Conservation (phyloP, 2,797 vertebrate species). For the Acipenser transmontanus region DNA sequence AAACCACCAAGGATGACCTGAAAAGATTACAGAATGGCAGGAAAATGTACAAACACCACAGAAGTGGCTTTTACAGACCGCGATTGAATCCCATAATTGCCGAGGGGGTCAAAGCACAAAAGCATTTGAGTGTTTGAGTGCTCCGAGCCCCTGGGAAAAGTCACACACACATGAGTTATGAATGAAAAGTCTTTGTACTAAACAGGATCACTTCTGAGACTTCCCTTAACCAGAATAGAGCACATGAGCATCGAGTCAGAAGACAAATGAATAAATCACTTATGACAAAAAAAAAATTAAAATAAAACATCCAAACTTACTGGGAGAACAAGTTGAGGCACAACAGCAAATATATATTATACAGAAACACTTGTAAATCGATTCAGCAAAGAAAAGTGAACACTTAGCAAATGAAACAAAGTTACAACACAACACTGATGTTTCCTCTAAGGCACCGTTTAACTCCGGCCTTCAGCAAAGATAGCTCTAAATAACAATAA, state of each 20-base stretch:
- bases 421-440: conserved; percentile 48
- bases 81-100: too few relatives aligned
- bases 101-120: too few relatives aligned
- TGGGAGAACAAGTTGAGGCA: conserved; percentile 22
- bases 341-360: conserved; percentile 32
- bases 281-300: not conserved
- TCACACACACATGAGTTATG: conserved; percentile 48
- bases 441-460: conserved; percentile 50
- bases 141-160: conserved; percentile 19
- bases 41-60: too few relatives aligned
- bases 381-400: conserved; percentile 37
- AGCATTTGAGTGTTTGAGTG: too few relatives aligned
- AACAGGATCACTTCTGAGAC: conserved; percentile 32
- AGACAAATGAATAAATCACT: not conserved
- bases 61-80: too few relatives aligned
- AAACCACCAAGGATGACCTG: too few relatives aligned
- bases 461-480: not conserved
- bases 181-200: conserved; percentile 58
- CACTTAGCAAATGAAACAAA: conserved; percentile 46
- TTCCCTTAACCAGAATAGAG: conserved; percentile 27
- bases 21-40: too few relatives aligned
- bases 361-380: conserved; percentile 29
- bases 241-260: conserved; percentile 13
- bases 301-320: conserved; percentile 12
- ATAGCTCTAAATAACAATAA: too few relatives aligned